phyloP scores from a whole-genome alignment of 2,888 invertebrate genomes.

The Sphaerophoria taeniata region DNA sequence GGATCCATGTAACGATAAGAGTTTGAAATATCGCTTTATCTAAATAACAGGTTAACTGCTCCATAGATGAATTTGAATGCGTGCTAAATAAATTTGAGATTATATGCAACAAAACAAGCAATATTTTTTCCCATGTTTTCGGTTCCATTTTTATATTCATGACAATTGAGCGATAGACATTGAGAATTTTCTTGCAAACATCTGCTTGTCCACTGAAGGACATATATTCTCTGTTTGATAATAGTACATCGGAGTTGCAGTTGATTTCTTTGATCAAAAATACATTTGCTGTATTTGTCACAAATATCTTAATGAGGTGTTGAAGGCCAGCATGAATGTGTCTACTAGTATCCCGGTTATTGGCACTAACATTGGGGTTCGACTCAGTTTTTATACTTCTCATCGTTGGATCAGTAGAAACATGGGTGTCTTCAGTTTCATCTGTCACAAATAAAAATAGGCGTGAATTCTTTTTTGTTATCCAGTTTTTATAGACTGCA shows the following conservation, averaged over 20 bases:
- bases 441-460: slow-evolving; percentile 90
- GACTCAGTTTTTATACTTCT: slow-evolving; percentile 87
- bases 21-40: slow-evolving; percentile 96
- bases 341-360: slow-evolving; percentile 89
- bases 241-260: slow-evolving; percentile 83
- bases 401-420: slow-evolving; percentile 56
- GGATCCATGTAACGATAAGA: slow-evolving; percentile 98
- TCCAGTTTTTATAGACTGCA: slow-evolving; percentile 97
- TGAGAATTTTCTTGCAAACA: slow-evolving; percentile 96
- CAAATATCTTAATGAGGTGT: slow-evolving; percentile 86
- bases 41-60: slow-evolving; percentile 87
- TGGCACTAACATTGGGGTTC: slow-evolving; percentile 93
- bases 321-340: slow-evolving; percentile 92
- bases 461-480: slow-evolving; percentile 91
- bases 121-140: slow-evolving; percentile 95
- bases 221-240: slow-evolving; percentile 85
- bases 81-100: slow-evolving; percentile 94
- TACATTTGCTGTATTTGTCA: slow-evolving; percentile 97
- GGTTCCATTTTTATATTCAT: slow-evolving; percentile 98
- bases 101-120: slow-evolving; percentile 94
- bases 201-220: slow-evolving; percentile 96
- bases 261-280: slow-evolving; percentile 87
- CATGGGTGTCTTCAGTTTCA: slow-evolving; percentile 80
- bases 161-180: slow-evolving; percentile 98
- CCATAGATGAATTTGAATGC: slow-evolving; percentile 89